These are phyloP conservation scores for Brachylomia viminalis DNA, from an alignment of 2,888 invertebrate species.

Conservation along the genomic window DNA sequence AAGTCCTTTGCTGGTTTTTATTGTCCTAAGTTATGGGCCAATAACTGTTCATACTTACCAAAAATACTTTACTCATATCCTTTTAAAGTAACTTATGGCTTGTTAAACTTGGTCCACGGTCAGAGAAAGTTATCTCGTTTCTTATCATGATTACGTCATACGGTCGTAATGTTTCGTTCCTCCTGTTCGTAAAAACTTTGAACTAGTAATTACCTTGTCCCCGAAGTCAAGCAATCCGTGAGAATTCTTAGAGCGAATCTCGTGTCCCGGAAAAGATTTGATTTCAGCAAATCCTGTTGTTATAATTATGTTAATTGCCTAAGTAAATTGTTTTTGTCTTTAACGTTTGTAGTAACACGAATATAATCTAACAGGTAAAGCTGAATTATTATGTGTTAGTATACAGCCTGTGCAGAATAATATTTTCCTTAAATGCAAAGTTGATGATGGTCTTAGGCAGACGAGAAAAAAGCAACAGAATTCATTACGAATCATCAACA, in stretches of 20 bases:
- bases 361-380: conserved; percentile 36
- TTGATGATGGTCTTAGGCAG: background rate
- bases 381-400: background rate
- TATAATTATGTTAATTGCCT: conserved; percentile 2
- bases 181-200: conserved; percentile 40
- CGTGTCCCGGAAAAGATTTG: conserved; percentile 37
- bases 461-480: conserved; percentile 2
- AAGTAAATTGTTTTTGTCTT: conserved; percentile 12
- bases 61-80: conserved; percentile 29
- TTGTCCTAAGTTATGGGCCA: conserved; percentile 21
- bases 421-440: conserved; percentile 12
- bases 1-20: conserved; percentile 5
- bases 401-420: background rate
- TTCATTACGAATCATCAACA: conserved; percentile 2
- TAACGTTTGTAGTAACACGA: background rate
- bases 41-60: conserved; percentile 3
- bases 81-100: conserved; percentile 32
- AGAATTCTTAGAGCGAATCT: conserved; percentile 35
- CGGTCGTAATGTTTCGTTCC: conserved; percentile 40
- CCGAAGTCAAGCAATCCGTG: conserved; percentile 36
- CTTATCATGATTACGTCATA: conserved; percentile 60
- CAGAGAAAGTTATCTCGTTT: conserved; percentile 57
- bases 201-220: conserved; percentile 37
- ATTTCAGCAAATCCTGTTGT: conserved; percentile 30
- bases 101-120: conserved; percentile 43